These are phyloP conservation scores for Pammene fasciana DNA, from an alignment of 2,888 invertebrate species.

Conservation along the genomic window DNA sequence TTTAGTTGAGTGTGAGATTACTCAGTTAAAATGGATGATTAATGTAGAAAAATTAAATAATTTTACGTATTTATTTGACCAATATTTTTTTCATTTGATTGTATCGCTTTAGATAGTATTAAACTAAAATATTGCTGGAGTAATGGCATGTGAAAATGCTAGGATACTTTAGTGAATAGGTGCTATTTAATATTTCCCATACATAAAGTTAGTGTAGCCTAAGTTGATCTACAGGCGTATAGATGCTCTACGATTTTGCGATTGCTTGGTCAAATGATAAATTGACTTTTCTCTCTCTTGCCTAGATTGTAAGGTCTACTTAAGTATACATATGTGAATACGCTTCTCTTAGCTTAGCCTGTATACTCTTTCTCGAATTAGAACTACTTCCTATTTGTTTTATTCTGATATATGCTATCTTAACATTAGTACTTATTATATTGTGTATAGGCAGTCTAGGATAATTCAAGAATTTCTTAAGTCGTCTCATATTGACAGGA, in stretches of 20 bases:
- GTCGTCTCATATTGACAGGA: neutral
- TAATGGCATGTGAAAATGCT: slow-evolving; percentile 37
- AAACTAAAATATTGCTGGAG: slow-evolving; percentile 27
- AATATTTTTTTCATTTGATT: slow-evolving; percentile 42
- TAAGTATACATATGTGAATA: neutral
- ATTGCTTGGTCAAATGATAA: neutral
- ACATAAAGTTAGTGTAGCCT: slow-evolving; percentile 35
- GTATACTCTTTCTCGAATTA: slow-evolving; percentile 12
- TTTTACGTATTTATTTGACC: slow-evolving; percentile 43
- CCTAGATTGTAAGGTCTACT: neutral
- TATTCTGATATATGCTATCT: neutral
- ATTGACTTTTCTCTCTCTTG: neutral
- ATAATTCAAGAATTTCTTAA: neutral
- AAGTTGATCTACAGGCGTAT: neutral
- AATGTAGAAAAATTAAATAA: slow-evolving; percentile 28
- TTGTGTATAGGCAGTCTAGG: neutral
- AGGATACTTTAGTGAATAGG: slow-evolving; percentile 45
- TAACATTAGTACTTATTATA: too few species aligned
- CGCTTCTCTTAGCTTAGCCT: neutral
- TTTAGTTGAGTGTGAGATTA: slow-evolving; percentile 58
- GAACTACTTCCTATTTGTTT: neutral
- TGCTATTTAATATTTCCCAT: slow-evolving; percentile 43
- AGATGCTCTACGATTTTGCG: neutral
- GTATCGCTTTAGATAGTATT: slow-evolving; percentile 43
- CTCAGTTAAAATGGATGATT: too few species aligned